Evolutionary conservation across 2,113 vertebrate species (phyloP).

Genomic region (Ceratotherium simum): DNA sequence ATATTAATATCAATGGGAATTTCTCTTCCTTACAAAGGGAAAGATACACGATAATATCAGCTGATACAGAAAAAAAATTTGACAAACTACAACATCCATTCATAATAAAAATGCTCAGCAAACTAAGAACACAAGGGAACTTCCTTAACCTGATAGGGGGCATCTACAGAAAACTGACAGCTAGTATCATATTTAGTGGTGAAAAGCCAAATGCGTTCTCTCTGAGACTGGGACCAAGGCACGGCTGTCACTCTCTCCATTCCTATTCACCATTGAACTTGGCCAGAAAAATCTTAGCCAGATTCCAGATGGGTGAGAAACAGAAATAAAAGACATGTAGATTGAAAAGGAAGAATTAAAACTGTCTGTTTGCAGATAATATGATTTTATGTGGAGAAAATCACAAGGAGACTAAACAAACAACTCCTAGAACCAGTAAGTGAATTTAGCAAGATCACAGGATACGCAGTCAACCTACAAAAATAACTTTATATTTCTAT

Average conservation of each 20-base stretch:
- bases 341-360: conserved; percentile 14
- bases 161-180: background rate
- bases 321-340: background rate
- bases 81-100: background rate
- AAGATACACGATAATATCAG: background rate
- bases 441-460: background rate
- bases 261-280: background rate
- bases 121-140: background rate
- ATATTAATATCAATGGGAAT: background rate
- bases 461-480: background rate
- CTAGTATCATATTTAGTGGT: background rate
- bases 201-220: background rate
- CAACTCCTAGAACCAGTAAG: background rate
- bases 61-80: conserved; percentile 9
- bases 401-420: background rate
- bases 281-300: background rate
- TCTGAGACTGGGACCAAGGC: background rate
- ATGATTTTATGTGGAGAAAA: background rate
- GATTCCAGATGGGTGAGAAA: background rate
- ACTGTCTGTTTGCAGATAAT: background rate
- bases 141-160: background rate
- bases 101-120: background rate
- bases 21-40: background rate
- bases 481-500: background rate
- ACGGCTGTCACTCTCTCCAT: background rate